phyloP scores from a whole-genome alignment of 1,140 invertebrate genomes.

The Macrobrachium rosenbergii region DNA sequence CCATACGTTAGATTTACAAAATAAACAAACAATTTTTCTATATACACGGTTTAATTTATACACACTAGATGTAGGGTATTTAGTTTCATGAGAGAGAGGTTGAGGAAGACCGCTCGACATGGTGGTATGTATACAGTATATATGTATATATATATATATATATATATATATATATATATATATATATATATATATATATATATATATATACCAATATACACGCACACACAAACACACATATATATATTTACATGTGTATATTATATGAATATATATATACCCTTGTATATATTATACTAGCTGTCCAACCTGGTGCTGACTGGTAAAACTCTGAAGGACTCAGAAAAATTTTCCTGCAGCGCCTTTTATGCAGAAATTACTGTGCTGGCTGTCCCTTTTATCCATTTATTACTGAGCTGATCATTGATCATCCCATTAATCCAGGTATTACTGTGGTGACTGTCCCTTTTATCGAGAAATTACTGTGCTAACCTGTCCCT shows the following conservation, averaged over 20 bases:
- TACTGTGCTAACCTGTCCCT: too few species aligned
- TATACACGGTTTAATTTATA: neutral
- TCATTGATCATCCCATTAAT: too few species aligned
- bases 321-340: too few species aligned
- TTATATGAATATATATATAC: constrained; percentile 3
- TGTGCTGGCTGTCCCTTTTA: too few species aligned
- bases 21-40: neutral
- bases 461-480: too few species aligned
- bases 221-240: neutral
- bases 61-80: neutral
- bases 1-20: neutral
- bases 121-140: neutral
- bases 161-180: constrained; percentile 21
- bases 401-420: too few species aligned
- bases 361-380: too few species aligned
- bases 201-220: neutral
- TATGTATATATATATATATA: neutral
- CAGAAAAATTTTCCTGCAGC: too few species aligned
- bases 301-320: too few species aligned
- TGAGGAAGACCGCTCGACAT: neutral
- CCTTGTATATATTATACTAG: neutral
- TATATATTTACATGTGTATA: neutral
- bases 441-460: too few species aligned
- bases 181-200: constrained; percentile 30
- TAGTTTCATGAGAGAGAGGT: constrained; percentile 1